A percentile compares a stretch with the other conserved stretches of the same genome.
phyloP scores from a whole-genome alignment of 2,113 vertebrate species.

The Passer domesticus region DNA sequence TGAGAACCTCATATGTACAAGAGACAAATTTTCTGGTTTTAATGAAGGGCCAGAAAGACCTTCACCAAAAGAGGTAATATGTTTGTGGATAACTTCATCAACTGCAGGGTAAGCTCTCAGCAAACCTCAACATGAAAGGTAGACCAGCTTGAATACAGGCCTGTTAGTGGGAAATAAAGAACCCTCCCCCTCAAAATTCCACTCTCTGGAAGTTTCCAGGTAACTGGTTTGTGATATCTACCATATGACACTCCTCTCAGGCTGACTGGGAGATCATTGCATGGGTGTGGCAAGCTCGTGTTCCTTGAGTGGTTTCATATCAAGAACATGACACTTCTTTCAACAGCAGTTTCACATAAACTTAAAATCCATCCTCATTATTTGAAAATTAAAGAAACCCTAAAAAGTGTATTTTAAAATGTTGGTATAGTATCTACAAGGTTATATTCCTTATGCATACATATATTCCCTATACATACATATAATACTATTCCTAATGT shows the following conservation, averaged over 20 bases:
- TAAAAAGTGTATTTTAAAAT: background rate
- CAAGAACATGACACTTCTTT: background rate
- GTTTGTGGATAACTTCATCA: background rate
- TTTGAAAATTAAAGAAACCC: background rate
- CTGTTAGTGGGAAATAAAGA: background rate
- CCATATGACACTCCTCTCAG: background rate
- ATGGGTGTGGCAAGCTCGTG: background rate
- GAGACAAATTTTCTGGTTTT: background rate
- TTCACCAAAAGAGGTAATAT: background rate
- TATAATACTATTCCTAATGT: background rate
- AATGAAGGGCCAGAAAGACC: background rate
- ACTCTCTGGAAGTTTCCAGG: slow-evolving; percentile 22
- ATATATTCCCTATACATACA: background rate
- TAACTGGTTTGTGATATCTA: slow-evolving; percentile 8
- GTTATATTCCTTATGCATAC: background rate
- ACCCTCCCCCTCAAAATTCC: background rate
- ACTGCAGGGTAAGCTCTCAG: background rate
- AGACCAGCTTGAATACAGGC: background rate
- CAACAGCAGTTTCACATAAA: background rate
- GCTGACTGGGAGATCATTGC: background rate
- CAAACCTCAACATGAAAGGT: background rate
- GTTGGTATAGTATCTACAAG: background rate
- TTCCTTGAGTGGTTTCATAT: background rate
- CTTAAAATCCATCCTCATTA: background rate
- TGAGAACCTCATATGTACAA: background rate